Evolutionary conservation across 2,888 invertebrate genomes (phyloP).

Genomic region (Nyleta sp.): DNA sequence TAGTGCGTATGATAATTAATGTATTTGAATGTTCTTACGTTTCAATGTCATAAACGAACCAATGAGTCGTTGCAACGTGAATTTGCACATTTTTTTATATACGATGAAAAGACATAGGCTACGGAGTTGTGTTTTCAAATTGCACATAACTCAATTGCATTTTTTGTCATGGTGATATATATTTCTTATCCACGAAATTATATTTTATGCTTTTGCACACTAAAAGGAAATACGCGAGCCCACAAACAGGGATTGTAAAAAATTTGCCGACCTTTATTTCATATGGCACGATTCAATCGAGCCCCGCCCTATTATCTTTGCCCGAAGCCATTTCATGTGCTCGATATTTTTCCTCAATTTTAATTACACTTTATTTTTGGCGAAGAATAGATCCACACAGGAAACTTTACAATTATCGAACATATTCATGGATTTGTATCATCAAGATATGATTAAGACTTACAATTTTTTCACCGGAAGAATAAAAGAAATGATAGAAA

Average conservation of each 20-base stretch:
- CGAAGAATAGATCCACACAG: too few species aligned
- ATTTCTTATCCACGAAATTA: slow-evolving; percentile 29
- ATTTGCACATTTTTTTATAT: slow-evolving; percentile 3
- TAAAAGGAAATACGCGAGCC: neutral
- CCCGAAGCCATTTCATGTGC: slow-evolving; percentile 30
- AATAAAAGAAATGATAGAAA: too few species aligned
- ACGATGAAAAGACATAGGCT: too few species aligned
- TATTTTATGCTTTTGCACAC: slow-evolving; percentile 28
- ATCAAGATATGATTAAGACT: too few species aligned
- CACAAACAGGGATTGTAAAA: slow-evolving; percentile 32
- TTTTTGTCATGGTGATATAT: slow-evolving; percentile 14
- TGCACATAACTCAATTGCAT: slow-evolving; percentile 32
- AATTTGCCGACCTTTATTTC: slow-evolving; percentile 46
- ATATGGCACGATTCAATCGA: slow-evolving; percentile 40
- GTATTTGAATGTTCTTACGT: too few species aligned
- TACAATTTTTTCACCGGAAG: too few species aligned
- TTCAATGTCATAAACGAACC: too few species aligned
- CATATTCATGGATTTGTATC: too few species aligned
- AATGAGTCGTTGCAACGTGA: neutral
- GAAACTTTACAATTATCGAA: too few species aligned
- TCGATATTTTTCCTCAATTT: slow-evolving; percentile 50
- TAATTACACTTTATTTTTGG: too few species aligned
- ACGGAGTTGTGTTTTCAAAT: slow-evolving; percentile 17
- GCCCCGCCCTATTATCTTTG: slow-evolving; percentile 43
- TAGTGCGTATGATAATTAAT: too few species aligned